Base-by-base conservation (phyloP, 2,888 invertebrate species). In the Lypha dubia region DNA sequence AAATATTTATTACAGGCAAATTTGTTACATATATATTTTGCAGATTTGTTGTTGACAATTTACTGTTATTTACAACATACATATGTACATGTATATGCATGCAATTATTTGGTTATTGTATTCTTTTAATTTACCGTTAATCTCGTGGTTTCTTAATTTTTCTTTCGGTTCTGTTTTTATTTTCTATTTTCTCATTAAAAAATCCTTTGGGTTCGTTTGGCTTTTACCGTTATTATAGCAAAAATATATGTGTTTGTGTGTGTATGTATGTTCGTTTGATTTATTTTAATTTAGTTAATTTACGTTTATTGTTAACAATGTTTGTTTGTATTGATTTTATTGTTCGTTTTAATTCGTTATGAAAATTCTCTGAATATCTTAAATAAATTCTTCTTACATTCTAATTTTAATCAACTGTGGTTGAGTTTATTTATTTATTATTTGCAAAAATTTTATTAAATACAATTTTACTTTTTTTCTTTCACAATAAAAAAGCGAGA, bases 401-500 rank as follows among this genome's bases (percentile, higher is more conserved):
- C 70, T 75, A 83, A 71, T 80, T 70, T 79, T 51, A 35, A 56
- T 67, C 60, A 76, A 65, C 38, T 77, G 62, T 44, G 22, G 58
- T 60, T 53, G 56, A 38, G 35, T 79, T 41, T 24, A 49, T 76
- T 68, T 51, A 67, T 79, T 49, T 82, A 75, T 84, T 65, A 71
- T 84, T 73, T 68, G 75, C 63, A 73, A 51, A n/a, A 74, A 80
- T 65, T 77, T 58, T 53, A 65, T 76, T 84, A 65, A 60, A 41
- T 62, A 51, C 2, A 65, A 46, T 63, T 71, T 24, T 28, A 24
- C n/a, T 71, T 58, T 67, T 63, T 32, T 58, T 22, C 46, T 73
- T 81, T 71, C 73, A 63, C 56, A 84, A 84, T 86, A 68, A 77
- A 83, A 49, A 86, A 87, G 87, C 89, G 89, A 90, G 91, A 91